Evolutionary conservation across 2,888 invertebrate genomes (phyloP).

Genomic region (Eueremaeus valkanovi): DNA sequence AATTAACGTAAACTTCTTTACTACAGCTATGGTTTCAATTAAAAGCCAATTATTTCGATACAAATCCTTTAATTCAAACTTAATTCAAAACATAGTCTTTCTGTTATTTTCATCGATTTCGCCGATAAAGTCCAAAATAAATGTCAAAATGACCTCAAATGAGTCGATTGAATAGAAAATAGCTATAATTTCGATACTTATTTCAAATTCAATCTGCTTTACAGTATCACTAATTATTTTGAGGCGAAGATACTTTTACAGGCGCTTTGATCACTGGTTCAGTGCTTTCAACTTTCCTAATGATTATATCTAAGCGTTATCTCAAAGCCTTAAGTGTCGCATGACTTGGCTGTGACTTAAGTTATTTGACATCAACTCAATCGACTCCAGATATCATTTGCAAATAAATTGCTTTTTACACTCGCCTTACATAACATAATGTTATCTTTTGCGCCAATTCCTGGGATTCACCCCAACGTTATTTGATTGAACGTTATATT

Average conservation of each 20-base stretch:
- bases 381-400: neutral
- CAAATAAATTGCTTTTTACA: neutral
- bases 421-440: neutral
- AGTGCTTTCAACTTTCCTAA: slow-evolving; percentile 6
- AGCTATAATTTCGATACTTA: too few species aligned
- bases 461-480: neutral
- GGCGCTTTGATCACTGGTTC: neutral
- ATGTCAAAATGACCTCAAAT: too few species aligned
- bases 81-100: too few species aligned
- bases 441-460: neutral
- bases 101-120: too few species aligned
- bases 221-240: slow-evolving; percentile 2
- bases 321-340: neutral
- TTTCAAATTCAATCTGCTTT: neutral
- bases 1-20: too few species aligned
- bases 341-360: neutral
- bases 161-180: too few species aligned
- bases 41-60: too few species aligned
- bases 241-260: slow-evolving; percentile 11
- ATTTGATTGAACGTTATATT: neutral
- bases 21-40: too few species aligned
- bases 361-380: neutral
- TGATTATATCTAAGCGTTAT: neutral
- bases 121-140: too few species aligned
- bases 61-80: too few species aligned